Conservation (phyloP, 2,797 vertebrate genomes). For the Poecilia gillii region DNA sequence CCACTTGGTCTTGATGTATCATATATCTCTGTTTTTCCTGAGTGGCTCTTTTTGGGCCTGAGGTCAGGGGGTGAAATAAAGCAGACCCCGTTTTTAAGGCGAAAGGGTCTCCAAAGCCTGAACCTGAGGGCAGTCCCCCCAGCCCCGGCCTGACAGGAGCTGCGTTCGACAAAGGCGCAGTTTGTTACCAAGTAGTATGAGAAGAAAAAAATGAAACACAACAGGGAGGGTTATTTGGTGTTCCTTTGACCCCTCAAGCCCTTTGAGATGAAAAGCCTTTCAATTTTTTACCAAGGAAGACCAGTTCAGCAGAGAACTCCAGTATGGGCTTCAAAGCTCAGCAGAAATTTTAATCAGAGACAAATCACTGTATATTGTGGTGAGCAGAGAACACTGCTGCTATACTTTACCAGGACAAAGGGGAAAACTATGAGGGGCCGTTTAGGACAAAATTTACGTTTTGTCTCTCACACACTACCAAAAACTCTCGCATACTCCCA, state of each 20-base stretch:
- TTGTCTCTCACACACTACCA: too few species aligned
- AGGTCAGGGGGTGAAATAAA: constrained; percentile 86
- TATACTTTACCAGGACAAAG: constrained; percentile 49
- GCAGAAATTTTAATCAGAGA: constrained; percentile 83
- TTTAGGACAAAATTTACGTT: too few species aligned
- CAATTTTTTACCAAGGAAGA: constrained; percentile 78
- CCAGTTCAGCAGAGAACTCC: constrained; percentile 73
- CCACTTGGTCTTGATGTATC: constrained; percentile 80
- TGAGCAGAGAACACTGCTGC: constrained; percentile 44
- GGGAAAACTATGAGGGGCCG: too few species aligned
- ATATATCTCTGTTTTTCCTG: constrained; percentile 84
- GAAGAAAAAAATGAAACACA: constrained; percentile 67
- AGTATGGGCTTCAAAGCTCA: constrained; percentile 76
- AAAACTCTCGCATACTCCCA: too few species aligned
- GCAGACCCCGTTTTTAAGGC: constrained; percentile 84
- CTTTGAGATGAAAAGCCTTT: constrained; percentile 81
- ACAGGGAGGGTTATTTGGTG: constrained; percentile 81
- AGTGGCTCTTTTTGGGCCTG: constrained; percentile 76
- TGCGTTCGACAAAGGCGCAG: constrained; percentile 82
- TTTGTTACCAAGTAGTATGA: constrained; percentile 79
- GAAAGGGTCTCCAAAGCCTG: constrained; percentile 82
- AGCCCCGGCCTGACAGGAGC: constrained; percentile 75
- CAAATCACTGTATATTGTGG: constrained; percentile 77
- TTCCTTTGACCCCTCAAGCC: constrained; percentile 82
- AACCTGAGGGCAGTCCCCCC: constrained; percentile 74